phyloP scores from a whole-genome alignment of 2,113 vertebrate species.

The Phainopepla nitens region DNA sequence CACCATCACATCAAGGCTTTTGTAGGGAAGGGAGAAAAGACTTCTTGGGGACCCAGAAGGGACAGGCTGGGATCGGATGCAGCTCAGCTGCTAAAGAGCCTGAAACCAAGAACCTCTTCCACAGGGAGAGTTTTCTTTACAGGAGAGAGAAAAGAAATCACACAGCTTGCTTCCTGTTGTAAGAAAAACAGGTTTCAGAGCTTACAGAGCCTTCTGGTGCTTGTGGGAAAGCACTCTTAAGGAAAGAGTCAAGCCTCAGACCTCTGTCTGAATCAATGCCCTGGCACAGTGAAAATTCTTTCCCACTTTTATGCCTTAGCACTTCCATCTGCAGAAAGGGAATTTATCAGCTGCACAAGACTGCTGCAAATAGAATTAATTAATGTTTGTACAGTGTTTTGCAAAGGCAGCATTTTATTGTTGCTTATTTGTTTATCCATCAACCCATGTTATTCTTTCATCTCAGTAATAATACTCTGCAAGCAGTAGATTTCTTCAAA shows the following conservation, averaged over 20 bases:
- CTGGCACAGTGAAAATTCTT: background rate
- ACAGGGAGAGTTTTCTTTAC: background rate
- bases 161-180: background rate
- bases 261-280: background rate
- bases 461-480: background rate
- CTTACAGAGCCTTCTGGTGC: background rate
- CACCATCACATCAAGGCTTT: background rate
- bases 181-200: background rate
- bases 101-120: background rate
- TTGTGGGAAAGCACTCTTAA: background rate
- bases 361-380: conserved; percentile 11
- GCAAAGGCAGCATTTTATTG: background rate
- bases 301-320: background rate
- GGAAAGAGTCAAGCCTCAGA: background rate
- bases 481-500: background rate
- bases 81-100: background rate
- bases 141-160: background rate
- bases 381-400: conserved; percentile 25
- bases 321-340: background rate
- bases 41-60: background rate
- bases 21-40: background rate
- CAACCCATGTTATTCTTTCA: background rate
- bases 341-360: background rate
- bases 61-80: background rate
- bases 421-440: conserved; percentile 29